Conservation (phyloP, 2,888 invertebrate genomes). For the Drosophila mercatorum region DNA sequence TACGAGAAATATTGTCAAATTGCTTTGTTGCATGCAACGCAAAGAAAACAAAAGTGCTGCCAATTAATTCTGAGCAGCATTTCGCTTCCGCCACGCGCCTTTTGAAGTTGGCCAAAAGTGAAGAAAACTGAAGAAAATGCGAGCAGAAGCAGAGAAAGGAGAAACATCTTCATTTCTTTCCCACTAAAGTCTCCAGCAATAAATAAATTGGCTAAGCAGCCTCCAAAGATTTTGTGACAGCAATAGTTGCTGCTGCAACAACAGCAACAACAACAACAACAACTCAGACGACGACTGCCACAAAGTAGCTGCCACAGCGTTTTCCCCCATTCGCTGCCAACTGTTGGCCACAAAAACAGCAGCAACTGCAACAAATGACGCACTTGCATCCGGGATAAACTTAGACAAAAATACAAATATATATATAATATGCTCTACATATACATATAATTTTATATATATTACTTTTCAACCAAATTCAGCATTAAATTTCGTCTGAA, state of each 20-base stretch:
- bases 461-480: background rate
- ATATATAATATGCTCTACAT: background rate
- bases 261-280: constrained; percentile 16
- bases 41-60: constrained; percentile 27
- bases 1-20: constrained; percentile 58
- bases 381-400: constrained; percentile 56
- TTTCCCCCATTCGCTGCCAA: constrained; percentile 44
- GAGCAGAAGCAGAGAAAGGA: constrained; percentile 2
- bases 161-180: constrained; percentile 42
- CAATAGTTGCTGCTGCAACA: constrained; percentile 13
- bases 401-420: background rate
- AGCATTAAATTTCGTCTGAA: too few species aligned
- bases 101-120: constrained; percentile 42
- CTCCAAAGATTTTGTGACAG: constrained; percentile 51
- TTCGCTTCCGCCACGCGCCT: constrained; percentile 41
- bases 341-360: too few species aligned
- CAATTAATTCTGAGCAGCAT: constrained; percentile 52
- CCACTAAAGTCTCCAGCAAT: constrained; percentile 28
- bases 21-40: constrained; percentile 61
- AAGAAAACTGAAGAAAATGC: constrained; percentile 8
- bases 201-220: constrained; percentile 57
- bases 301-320: constrained; percentile 21
- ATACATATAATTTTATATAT: background rate
- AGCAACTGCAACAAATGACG: constrained; percentile 18
- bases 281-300: constrained; percentile 11